A percentile compares a stretch with the other conserved stretches of the same genome.
phyloP scores from a whole-genome alignment of 2,797 vertebrate genomes.

The Aulostomus chinensis region DNA sequence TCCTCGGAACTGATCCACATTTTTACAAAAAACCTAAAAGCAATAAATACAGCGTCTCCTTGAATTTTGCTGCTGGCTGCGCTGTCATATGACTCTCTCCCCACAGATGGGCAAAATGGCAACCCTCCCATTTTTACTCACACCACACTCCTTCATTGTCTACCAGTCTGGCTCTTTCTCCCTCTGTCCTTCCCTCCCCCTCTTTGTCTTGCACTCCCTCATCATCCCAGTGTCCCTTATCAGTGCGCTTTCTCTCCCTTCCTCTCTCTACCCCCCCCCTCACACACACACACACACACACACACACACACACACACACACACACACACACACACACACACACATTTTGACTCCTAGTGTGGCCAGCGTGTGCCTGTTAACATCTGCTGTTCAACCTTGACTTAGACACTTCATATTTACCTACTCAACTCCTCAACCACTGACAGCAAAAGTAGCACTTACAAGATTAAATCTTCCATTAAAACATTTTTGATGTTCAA shows the following conservation, averaged over 20 bases:
- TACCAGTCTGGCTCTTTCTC: conserved; percentile 16
- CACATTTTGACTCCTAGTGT: too few species aligned
- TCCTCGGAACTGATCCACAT: conserved; percentile 43
- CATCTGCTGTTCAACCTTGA: too few species aligned
- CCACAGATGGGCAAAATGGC: conserved; percentile 32
- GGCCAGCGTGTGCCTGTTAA: too few species aligned
- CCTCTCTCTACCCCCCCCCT: too few species aligned
- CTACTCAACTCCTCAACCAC: conserved; percentile 1
- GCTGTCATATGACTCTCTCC: conserved; percentile 35
- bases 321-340: too few species aligned
- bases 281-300: conserved; percentile 5
- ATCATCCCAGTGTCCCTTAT: too few species aligned
- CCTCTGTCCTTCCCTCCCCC: conserved; percentile 30
- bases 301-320: too few species aligned
- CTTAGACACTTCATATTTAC: conserved; percentile 15
- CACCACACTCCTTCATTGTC: conserved; percentile 26
- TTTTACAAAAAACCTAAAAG: conserved; percentile 44
- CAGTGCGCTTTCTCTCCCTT: too few species aligned
- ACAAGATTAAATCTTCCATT: neutral
- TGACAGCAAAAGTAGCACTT: neutral
- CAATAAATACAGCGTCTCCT: conserved; percentile 40
- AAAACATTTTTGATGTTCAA: neutral
- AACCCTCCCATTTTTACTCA: conserved; percentile 31
- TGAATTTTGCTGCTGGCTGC: conserved; percentile 13
- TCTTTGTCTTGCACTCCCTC: conserved; percentile 19